Evolutionary conservation across 2,113 vertebrate species (phyloP), one percentile per base, ranked within the genome.

Genomic region (Arothron firmamentum): DNA sequence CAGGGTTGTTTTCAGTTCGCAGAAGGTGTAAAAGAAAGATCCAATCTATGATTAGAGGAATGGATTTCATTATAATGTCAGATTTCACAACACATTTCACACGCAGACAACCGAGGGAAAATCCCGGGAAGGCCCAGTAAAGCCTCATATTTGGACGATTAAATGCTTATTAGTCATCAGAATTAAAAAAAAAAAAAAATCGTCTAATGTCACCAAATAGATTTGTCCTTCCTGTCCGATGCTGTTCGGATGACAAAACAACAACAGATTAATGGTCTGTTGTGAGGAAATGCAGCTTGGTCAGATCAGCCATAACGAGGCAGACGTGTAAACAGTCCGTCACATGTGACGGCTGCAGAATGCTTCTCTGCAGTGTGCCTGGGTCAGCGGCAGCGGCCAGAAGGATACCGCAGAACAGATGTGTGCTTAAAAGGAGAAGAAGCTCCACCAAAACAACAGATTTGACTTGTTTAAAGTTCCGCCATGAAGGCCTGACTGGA

Each of bases 401-500:
- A 50, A 52, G 57, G 45, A 56, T 50, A 73, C 61, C 63, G 58
- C 56, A 54, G 62, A 81, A 49, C 75, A 73, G 63, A 76, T 80
- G 48, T 48, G 52, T 45, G 38, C 21, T 42, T 59, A 31, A 49
- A 20, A 41, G 65, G 52, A 49, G 28, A 3, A 51, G 56, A 62
- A 69, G 17, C 28, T 21, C 50, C 62, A 78, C 56, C 65, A 78
- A 75, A 82, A 58, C 52, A 77, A 65, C 65, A 59, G 25, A 85
- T 85, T 82, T 82, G 85, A 86, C 79, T 85, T 88, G n/a, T n/a
- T n/a, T n/a, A 85, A 89, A 88, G 87, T 85, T 25, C 25, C 25
- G 5, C 81, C 57, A 53, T n/a, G 47, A 47, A 46, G 61, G 49
- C 25, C 62, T 59, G 81, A 85, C 60, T 65, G 68, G 83, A 87